Base-by-base conservation (phyloP, 2,797 vertebrate genomes). In the Mus spretus region DNA sequence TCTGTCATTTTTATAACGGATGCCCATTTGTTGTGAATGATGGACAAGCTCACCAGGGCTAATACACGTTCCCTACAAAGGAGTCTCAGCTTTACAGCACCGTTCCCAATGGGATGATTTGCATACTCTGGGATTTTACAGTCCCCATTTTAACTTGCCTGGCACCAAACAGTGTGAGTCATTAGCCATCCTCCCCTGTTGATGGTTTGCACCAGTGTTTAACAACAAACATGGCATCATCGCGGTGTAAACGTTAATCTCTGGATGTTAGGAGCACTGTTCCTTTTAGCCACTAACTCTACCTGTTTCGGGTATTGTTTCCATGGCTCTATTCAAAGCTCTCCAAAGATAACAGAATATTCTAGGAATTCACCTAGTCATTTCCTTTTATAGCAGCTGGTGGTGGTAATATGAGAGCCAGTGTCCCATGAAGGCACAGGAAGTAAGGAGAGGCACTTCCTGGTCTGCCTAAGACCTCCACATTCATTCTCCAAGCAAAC, bases 331-430 rank as follows among this genome's bases (percentile, higher is more conserved):
- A 0, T 22, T 44, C 15, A 20, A 84, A 81, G 11, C 22, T 86
- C 47, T 91, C 84, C 83, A 57, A 57, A 83, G 79, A 93, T 24
- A 50, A 74, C 3, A 79, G 10, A n/a, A 6, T 83, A 57, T 77
- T 55, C 15, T n/a, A 24, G 78, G 61, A 81, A 75, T 19, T 59
- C 83, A 31, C 77, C 44, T 83, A 57, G 17, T 81, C 28, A 87
- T 94, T 94, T 89, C 93, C 53, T 96, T 89, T 67, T 12, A 17
- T 55, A 65, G 96, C 74, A 89, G 57, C 37, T 79, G 57, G 74
- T 31, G 9, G 50, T 83, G 26, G 59, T 88, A 90, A 85, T 59
- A 55, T 7, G 84, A 92, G 59, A 72, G 9, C 24, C 28, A 13
- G 6, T 47, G 50, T 0, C 37, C 53, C 20, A 26, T 72, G 61